Conservation (phyloP, 2,797 vertebrate genomes). For the Aulostomus chinensis region DNA sequence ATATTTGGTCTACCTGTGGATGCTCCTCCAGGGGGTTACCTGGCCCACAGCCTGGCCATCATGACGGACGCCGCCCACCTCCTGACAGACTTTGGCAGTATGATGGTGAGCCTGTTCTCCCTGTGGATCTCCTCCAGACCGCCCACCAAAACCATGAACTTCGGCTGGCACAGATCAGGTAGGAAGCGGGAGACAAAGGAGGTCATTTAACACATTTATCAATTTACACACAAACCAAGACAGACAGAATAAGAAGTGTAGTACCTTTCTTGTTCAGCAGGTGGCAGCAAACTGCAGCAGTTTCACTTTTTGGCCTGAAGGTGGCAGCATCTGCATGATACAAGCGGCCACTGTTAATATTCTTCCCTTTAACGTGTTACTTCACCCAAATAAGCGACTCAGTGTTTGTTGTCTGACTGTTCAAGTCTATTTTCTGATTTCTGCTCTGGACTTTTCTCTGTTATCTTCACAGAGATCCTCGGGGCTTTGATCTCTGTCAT, state of each 20-base stretch:
- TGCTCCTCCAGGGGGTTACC: constrained; percentile 86
- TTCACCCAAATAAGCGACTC: too few species aligned
- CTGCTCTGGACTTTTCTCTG: neutral
- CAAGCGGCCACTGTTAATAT: neutral
- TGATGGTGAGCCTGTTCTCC: constrained; percentile 96
- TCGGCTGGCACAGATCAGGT: constrained; percentile 97
- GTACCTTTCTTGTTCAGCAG: neutral
- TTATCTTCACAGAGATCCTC: constrained; percentile 85
- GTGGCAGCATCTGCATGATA: neutral
- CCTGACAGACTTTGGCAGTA: constrained; percentile 93
- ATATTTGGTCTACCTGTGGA: neutral
- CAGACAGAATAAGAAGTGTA: too few species aligned
- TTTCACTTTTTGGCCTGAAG: neutral
- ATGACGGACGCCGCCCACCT: constrained; percentile 97
- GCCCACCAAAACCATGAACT: constrained; percentile 91
- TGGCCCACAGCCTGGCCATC: constrained; percentile 96
- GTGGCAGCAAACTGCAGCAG: neutral
- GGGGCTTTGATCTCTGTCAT: constrained; percentile 91
- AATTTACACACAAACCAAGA: too few species aligned
- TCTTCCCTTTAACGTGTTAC: neutral
- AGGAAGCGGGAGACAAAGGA: too few species aligned
- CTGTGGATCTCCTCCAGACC: constrained; percentile 92
- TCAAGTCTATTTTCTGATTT: too few species aligned
- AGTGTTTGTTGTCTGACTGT: too few species aligned
- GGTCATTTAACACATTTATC: too few species aligned